Percentiles rank a stretch among this genome's conserved stretches.
Evolutionary conservation across 2,113 vertebrate species (phyloP).

Genomic region (Percopsis transmontana): DNA sequence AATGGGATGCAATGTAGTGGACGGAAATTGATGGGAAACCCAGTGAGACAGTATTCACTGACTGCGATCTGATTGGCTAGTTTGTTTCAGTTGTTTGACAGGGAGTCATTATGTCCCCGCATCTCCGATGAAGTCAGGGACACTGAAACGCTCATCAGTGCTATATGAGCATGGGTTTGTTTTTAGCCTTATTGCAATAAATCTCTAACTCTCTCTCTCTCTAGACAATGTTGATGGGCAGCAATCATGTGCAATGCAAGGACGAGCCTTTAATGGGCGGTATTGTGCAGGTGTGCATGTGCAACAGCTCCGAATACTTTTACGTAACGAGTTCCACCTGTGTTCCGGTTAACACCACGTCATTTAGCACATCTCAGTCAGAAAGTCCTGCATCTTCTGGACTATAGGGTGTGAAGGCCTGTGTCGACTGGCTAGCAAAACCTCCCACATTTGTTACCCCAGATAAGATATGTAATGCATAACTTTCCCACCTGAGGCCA

Average conservation of each 20-base stretch:
- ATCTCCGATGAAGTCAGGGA: conserved; percentile 14
- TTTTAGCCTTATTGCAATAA: background rate
- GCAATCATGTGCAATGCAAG: background rate
- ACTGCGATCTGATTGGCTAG: conserved; percentile 27
- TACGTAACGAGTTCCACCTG: too few relatives aligned
- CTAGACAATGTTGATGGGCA: conserved; percentile 7
- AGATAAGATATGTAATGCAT: conserved; percentile 51
- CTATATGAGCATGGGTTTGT: conserved; percentile 11
- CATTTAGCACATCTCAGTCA: background rate
- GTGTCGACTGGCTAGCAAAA: background rate
- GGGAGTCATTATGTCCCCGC: conserved; percentile 23
- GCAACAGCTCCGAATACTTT: too few relatives aligned
- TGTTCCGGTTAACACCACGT: too few relatives aligned
- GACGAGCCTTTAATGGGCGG: conserved; percentile 1
- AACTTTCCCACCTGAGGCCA: conserved; percentile 37
- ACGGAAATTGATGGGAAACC: conserved; percentile 15
- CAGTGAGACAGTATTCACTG: conserved; percentile 8
- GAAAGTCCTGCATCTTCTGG: conserved; percentile 11
- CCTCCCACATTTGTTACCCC: conserved; percentile 9
- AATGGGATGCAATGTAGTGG: conserved; percentile 5
- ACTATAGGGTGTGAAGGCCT: background rate
- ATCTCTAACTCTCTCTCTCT: background rate
- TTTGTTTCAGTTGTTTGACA: conserved; percentile 37
- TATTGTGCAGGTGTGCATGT: background rate
- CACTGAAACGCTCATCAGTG: conserved; percentile 14